Percentiles rank a stretch among this genome's conserved stretches.
Conservation (phyloP, 2,113 vertebrate species). For the Megaceryle maxima region DNA sequence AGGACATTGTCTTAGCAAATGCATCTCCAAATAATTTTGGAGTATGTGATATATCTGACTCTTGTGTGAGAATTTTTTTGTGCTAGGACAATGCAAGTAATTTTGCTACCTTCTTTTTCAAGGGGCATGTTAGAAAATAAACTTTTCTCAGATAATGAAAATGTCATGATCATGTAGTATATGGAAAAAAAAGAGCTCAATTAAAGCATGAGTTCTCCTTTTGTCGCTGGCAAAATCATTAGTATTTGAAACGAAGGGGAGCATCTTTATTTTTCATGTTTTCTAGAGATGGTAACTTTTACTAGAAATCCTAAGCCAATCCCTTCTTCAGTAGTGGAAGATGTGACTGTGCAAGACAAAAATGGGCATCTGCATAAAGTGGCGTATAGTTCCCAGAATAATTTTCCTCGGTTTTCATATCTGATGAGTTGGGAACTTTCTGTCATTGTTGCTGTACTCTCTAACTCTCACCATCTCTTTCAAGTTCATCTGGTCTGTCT, state of each 20-base stretch:
- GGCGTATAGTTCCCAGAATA: background rate
- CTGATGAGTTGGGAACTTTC: background rate
- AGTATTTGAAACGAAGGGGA: background rate
- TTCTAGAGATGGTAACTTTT: background rate
- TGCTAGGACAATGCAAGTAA: background rate
- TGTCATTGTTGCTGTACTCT: background rate
- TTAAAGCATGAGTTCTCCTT: background rate
- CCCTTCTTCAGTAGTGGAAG: background rate
- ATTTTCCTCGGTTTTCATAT: background rate
- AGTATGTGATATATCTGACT: background rate
- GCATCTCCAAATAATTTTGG: background rate
- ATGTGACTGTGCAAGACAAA: background rate
- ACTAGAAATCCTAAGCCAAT: background rate
- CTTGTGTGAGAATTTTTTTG: background rate
- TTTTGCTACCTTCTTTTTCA: background rate
- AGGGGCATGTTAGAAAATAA: background rate
- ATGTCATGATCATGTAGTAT: background rate
- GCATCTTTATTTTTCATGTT: background rate
- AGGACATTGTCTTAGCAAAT: background rate
- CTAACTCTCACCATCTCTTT: background rate
- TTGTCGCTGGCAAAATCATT: background rate
- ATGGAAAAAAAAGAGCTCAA: background rate
- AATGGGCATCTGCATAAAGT: background rate
- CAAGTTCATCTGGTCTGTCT: background rate
- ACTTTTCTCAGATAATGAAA: background rate